A percentile compares a stretch with the other conserved stretches of the same genome.
Evolutionary conservation across 2,797 vertebrate species (phyloP).

Genomic region (Clarias pachynema): DNA sequence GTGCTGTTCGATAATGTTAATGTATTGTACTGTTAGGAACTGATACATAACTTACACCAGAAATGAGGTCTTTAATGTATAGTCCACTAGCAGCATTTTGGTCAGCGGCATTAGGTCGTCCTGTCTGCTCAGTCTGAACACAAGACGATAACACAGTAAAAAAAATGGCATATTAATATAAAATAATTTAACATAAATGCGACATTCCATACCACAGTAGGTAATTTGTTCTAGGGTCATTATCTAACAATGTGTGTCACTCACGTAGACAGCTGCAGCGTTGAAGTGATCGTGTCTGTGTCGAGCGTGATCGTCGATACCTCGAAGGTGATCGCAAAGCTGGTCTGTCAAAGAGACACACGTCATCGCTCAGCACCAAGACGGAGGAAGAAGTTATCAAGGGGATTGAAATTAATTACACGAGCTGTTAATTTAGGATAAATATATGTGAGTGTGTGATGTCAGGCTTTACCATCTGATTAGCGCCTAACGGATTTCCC

Average conservation of each 20-base stretch:
- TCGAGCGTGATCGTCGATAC: slow-evolving; percentile 74
- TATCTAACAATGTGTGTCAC: slow-evolving; percentile 42
- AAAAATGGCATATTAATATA: not conserved
- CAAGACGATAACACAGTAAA: not conserved
- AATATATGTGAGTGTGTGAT: not conserved
- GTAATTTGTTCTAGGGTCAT: not conserved
- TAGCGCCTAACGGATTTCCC: slow-evolving; percentile 86
- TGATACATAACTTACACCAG: slow-evolving; percentile 73
- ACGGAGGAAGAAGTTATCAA: not conserved
- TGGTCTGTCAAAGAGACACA: slow-evolving; percentile 68
- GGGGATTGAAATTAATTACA: not conserved
- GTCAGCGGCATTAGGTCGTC: slow-evolving; percentile 70
- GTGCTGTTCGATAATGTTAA: not conserved
- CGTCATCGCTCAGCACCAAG: not conserved
- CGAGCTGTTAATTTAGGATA: not conserved
- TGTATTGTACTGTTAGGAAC: not conserved
- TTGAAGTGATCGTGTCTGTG: slow-evolving; percentile 70
- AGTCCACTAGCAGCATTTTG: slow-evolving; percentile 79
- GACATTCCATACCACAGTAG: not conserved
- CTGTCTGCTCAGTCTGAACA: slow-evolving; percentile 83
- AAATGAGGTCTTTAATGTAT: slow-evolving; percentile 77
- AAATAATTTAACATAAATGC: too few relatives aligned
- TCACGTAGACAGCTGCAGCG: slow-evolving; percentile 87
- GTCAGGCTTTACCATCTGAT: slow-evolving; percentile 68
- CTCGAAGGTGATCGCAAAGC: slow-evolving; percentile 82